Conservation (phyloP, 2,113 vertebrate species). For the Pithys albifrons region DNA sequence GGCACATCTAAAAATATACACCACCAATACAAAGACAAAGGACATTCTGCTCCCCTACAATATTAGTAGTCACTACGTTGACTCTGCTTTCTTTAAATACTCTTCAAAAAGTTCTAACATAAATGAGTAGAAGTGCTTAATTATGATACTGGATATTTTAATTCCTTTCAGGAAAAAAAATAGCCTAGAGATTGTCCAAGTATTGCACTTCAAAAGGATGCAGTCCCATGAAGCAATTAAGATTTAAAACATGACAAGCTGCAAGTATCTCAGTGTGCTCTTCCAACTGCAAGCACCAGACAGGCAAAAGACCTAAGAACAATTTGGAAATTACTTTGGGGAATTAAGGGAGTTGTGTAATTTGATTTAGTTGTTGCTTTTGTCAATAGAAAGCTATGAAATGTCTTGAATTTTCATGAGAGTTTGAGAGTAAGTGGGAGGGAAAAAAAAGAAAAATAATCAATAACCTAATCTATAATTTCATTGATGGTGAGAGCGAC, state of each 20-base stretch:
- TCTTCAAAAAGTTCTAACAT: slow-evolving; percentile 7
- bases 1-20: neutral
- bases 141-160: slow-evolving; percentile 46
- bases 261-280: neutral
- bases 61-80: neutral
- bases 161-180: slow-evolving; percentile 57
- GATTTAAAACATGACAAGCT: slow-evolving; percentile 69
- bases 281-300: slow-evolving; percentile 9
- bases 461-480: slow-evolving; percentile 32
- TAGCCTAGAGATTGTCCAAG: slow-evolving; percentile 63
- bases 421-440: neutral
- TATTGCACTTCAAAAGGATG: slow-evolving; percentile 64
- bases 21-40: neutral
- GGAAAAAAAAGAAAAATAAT: neutral
- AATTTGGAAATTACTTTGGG: slow-evolving; percentile 60
- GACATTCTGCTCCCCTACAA: neutral
- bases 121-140: slow-evolving; percentile 46
- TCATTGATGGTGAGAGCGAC: neutral
- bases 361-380: slow-evolving; percentile 32
- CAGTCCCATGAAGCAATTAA: slow-evolving; percentile 68
- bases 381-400: slow-evolving; percentile 33
- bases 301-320: slow-evolving; percentile 32
- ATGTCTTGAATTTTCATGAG: slow-evolving; percentile 19
- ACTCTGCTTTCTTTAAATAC: slow-evolving; percentile 14
- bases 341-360: slow-evolving; percentile 39